Evolutionary conservation across 2,888 invertebrate species (phyloP).

Genomic region (Candidula unifasciata): DNA sequence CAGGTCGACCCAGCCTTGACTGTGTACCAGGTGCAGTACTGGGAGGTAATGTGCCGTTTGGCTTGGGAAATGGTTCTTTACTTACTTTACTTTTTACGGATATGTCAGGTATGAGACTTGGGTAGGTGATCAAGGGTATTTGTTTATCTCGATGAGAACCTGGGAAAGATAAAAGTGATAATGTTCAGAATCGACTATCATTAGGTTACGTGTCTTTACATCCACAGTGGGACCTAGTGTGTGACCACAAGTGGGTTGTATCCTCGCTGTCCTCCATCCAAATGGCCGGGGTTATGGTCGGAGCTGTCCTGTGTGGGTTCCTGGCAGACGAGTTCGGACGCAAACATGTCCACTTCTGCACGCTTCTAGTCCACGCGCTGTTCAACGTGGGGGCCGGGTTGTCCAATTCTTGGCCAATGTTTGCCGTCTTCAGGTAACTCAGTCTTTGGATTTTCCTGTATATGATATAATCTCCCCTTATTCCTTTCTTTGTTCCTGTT

Average conservation of each 20-base stretch:
- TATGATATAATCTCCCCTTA: too few relatives aligned
- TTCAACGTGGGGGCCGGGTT: slow-evolving; percentile 66
- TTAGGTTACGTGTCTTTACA: neutral
- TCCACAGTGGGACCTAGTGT: slow-evolving; percentile 71
- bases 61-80: too few relatives aligned
- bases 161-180: too few relatives aligned
- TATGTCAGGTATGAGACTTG: too few relatives aligned
- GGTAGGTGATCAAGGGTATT: too few relatives aligned
- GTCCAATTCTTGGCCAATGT: slow-evolving; percentile 71
- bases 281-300: slow-evolving; percentile 73
- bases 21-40: too few relatives aligned
- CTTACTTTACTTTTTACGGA: too few relatives aligned
- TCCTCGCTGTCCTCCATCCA: slow-evolving; percentile 70
- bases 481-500: too few relatives aligned
- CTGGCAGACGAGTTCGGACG: slow-evolving; percentile 74
- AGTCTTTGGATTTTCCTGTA: too few relatives aligned
- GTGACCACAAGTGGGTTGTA: slow-evolving; percentile 63
- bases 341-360: slow-evolving; percentile 62
- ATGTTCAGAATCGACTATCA: neutral
- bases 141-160: too few relatives aligned
- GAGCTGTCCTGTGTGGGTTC: slow-evolving; percentile 71
- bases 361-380: slow-evolving; percentile 64
- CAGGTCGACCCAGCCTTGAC: too few relatives aligned
- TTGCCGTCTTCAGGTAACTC: slow-evolving; percentile 54
- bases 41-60: too few relatives aligned